phyloP scores from a whole-genome alignment of 2,113 vertebrate species.

The Cyprinodon tularosa region DNA sequence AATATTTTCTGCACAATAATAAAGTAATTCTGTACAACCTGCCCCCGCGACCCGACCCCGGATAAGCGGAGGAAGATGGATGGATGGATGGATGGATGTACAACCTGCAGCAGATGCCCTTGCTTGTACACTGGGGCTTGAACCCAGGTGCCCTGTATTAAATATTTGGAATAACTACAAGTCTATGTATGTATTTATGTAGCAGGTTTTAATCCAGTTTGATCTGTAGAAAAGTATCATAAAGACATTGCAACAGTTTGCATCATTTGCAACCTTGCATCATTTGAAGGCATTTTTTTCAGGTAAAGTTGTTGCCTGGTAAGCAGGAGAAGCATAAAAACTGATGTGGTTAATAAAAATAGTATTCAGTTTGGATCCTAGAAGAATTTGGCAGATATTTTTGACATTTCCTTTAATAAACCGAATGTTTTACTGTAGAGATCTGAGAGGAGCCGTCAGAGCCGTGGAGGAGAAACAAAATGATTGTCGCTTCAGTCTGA shows the following conservation, averaged over 20 bases:
- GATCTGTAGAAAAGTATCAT: slow-evolving; percentile 4
- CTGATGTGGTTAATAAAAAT: background rate
- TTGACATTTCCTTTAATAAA: background rate
- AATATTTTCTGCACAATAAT: background rate
- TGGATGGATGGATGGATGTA: too few species aligned
- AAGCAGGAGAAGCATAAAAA: background rate
- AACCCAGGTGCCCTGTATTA: too few species aligned
- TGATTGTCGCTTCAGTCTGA: slow-evolving; percentile 38
- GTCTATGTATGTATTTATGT: too few species aligned
- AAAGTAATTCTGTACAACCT: background rate
- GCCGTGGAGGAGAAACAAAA: background rate
- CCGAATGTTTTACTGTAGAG: slow-evolving; percentile 4
- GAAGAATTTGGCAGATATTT: background rate
- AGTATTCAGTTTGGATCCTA: background rate
- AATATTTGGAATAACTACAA: too few species aligned
- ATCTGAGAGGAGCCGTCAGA: background rate
- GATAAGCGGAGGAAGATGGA: too few species aligned
- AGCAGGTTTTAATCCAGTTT: background rate
- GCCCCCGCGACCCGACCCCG: too few species aligned
- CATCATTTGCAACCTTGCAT: too few species aligned
- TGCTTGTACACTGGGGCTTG: too few species aligned
- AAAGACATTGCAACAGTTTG: background rate
- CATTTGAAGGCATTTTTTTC: background rate
- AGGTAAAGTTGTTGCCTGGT: background rate
- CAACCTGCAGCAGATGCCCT: too few species aligned